These are phyloP conservation scores for Chascanopsetta lugubris DNA, from an alignment of 2,113 vertebrate species.

Conservation along the genomic window DNA sequence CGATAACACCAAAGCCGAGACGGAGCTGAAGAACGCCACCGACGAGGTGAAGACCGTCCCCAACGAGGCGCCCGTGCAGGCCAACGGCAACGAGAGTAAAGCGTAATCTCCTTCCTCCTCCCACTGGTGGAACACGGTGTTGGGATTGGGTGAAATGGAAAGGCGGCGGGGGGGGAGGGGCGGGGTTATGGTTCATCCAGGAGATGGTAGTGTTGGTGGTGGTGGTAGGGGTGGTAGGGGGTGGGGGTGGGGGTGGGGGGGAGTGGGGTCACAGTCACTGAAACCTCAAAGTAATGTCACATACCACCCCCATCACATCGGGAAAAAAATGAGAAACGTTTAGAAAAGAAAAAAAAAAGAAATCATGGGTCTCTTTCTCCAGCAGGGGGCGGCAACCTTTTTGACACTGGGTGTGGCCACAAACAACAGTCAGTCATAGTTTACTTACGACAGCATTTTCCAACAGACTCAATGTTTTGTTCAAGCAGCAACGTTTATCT, in stretches of 20 bases:
- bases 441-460: too few species aligned
- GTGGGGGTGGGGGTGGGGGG: background rate
- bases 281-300: constrained; percentile 65
- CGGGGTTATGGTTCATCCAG: too few species aligned
- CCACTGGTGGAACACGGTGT: constrained; percentile 1
- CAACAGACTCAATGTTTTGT: too few species aligned
- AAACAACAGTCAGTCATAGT: too few species aligned
- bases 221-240: constrained; percentile 10
- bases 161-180: background rate
- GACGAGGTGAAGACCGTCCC: constrained; percentile 94
- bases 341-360: constrained; percentile 44
- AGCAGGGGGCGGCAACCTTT: too few species aligned
- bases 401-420: too few species aligned
- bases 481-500: too few species aligned
- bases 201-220: too few species aligned
- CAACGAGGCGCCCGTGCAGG: constrained; percentile 94
- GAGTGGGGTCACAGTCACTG: constrained; percentile 66
- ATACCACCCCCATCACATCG: constrained; percentile 70
- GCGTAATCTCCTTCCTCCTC: constrained; percentile 83
- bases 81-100: constrained; percentile 95
- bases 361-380: constrained; percentile 80
- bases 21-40: constrained; percentile 76
- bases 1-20: constrained; percentile 81
- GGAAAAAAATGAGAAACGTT: constrained; percentile 24
- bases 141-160: constrained; percentile 6